These are phyloP conservation scores for Ictalurus punctatus DNA, from an alignment of 2,113 vertebrate genomes.

Conservation along the genomic window DNA sequence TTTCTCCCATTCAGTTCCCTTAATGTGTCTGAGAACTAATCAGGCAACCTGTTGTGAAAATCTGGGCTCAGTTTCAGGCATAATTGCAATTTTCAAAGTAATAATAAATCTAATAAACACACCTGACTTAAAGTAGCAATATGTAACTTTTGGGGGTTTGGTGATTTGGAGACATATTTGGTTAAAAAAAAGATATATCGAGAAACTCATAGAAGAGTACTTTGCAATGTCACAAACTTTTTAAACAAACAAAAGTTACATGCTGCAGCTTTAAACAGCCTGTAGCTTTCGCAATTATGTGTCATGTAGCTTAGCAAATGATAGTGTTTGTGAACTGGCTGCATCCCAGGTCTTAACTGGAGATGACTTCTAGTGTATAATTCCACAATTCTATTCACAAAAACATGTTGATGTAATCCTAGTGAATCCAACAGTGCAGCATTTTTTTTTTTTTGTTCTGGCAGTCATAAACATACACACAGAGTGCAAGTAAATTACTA, in stretches of 20 bases:
- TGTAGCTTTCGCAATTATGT: not conserved
- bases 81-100: not conserved
- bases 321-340: not conserved
- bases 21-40: not conserved
- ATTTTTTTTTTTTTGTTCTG: not conserved
- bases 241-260: not conserved
- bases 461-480: not conserved
- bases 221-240: not conserved
- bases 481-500: slow-evolving; percentile 4
- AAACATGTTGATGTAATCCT: not conserved
- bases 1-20: not conserved
- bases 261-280: not conserved
- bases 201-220: not conserved
- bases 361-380: not conserved
- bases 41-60: not conserved
- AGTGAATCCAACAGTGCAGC: not conserved
- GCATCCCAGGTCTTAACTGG: not conserved
- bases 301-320: not conserved
- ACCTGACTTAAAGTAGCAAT: not conserved
- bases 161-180: not conserved
- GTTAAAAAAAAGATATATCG: not conserved
- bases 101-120: not conserved
- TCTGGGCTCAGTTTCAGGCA: not conserved
- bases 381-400: not conserved
- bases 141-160: not conserved